These are phyloP conservation scores for Schmidtea mediterranea DNA, from an alignment of 1,140 invertebrate genomes.

Conservation along the genomic window DNA sequence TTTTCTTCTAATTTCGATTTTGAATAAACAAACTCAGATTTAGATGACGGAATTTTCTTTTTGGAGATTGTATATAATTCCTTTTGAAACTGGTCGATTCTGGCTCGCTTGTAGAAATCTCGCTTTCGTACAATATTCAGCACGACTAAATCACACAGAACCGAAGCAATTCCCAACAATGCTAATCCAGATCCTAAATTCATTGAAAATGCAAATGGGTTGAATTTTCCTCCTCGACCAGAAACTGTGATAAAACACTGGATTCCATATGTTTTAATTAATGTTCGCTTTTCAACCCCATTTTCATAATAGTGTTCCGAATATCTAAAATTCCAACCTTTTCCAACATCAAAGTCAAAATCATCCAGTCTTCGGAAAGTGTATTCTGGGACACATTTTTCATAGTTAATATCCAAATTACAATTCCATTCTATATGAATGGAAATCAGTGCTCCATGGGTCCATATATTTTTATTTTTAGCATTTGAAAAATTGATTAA, in stretches of 20 bases:
- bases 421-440: conserved; percentile 26
- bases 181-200: conserved; percentile 10
- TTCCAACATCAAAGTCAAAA: conserved; percentile 5
- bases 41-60: not conserved
- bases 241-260: conserved; percentile 9
- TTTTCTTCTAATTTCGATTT: not conserved
- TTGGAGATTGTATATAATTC: not conserved
- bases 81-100: not conserved
- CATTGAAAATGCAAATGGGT: conserved; percentile 9
- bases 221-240: conserved; percentile 9
- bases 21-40: not conserved
- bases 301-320: conserved; percentile 2
- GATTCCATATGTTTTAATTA: conserved; percentile 10
- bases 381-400: conserved; percentile 19
- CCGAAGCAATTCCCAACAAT: conserved; percentile 16
- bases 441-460: conserved; percentile 20
- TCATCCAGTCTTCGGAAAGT: conserved; percentile 13
- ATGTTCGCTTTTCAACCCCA: not conserved
- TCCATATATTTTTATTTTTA: conserved; percentile 5
- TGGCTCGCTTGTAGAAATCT: conserved; percentile 18
- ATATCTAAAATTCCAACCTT: conserved; percentile 27
- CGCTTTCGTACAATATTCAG: conserved; percentile 26
- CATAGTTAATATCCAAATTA: conserved; percentile 21
- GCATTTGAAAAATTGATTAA: conserved; percentile 5
- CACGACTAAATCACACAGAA: conserved; percentile 29